These are phyloP conservation scores for Hippopotamyrus pictus DNA, from an alignment of 2,797 vertebrate genomes.

Conservation along the genomic window DNA sequence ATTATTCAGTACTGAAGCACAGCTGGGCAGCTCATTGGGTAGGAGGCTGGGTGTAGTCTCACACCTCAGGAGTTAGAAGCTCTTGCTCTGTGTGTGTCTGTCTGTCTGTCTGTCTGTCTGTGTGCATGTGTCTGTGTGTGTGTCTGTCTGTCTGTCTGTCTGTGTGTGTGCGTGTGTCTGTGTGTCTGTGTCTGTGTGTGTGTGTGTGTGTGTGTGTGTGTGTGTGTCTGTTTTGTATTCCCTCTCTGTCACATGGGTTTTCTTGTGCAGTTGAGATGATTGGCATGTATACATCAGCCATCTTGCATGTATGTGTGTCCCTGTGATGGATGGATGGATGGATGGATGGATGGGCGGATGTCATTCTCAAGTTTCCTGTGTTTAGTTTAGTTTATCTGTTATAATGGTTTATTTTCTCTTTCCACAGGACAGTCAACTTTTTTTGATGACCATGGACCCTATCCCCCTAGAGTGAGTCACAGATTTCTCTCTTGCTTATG, in stretches of 20 bases:
- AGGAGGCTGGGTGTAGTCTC: neutral
- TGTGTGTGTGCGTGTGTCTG: too few relatives aligned
- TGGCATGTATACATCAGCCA: neutral
- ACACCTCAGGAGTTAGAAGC: neutral
- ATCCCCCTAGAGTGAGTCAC: slow-evolving; percentile 62
- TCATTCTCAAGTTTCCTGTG: neutral
- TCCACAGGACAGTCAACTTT: slow-evolving; percentile 73
- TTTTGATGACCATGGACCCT: slow-evolving; percentile 68
- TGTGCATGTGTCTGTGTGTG: too few relatives aligned
- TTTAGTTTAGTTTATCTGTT: neutral
- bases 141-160: neutral
- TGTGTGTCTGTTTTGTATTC: neutral
- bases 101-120: neutral
- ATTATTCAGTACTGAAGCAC: neutral
- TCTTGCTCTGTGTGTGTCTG: neutral
- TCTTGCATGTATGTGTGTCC: neutral
- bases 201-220: too few relatives aligned
- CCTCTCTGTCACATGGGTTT: neutral
- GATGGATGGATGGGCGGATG: neutral
- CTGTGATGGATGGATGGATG: neutral
- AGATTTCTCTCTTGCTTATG: neutral
- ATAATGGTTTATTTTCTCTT: slow-evolving; percentile 23
- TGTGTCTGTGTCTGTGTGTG: neutral
- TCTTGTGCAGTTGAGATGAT: neutral
- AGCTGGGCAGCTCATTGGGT: neutral